phyloP scores from a whole-genome alignment of 1,140 invertebrate species.

The Drosophila hydei region DNA sequence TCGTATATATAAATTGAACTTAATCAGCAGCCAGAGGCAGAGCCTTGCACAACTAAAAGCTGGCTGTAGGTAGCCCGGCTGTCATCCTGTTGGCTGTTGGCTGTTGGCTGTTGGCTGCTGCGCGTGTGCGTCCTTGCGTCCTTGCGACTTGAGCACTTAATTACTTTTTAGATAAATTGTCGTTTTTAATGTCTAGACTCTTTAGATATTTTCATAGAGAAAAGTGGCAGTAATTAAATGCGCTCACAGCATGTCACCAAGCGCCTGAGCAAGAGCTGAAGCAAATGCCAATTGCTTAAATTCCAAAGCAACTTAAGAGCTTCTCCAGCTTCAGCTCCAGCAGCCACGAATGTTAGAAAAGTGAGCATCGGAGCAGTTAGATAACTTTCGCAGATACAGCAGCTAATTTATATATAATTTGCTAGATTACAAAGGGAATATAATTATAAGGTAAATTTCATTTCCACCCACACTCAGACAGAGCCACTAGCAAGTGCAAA shows the following conservation, averaged over 20 bases:
- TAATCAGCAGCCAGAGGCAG: conserved; percentile 58
- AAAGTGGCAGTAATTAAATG: conserved; percentile 82
- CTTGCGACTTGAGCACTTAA: conserved; percentile 75
- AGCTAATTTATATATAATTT: conserved; percentile 37
- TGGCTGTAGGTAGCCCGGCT: conserved; percentile 8
- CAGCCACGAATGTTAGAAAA: too few relatives aligned
- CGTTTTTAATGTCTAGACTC: conserved; percentile 81
- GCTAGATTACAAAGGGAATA: conserved; percentile 26
- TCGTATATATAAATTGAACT: conserved; percentile 62
- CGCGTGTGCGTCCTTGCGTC: conserved; percentile 33
- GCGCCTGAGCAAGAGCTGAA: conserved; percentile 17
- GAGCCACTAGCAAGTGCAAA: conserved; percentile 15
- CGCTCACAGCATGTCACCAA: conserved; percentile 67
- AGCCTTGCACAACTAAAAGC: conserved; percentile 18
- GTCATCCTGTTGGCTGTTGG: background rate
- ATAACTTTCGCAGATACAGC: background rate
- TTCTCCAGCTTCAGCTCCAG: background rate
- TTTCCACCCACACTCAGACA: background rate
- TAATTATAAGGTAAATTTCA: conserved; percentile 39
- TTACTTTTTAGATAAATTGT: conserved; percentile 83
- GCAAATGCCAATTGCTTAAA: conserved; percentile 63
- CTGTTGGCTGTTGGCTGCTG: background rate
- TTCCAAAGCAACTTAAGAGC: conserved; percentile 4
- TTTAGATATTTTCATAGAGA: conserved; percentile 71
- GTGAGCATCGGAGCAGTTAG: background rate